A percentile compares a stretch with the other conserved stretches of the same genome.
phyloP scores from a whole-genome alignment of 2,797 vertebrate genomes.

The Halcyon smyrnensis region DNA sequence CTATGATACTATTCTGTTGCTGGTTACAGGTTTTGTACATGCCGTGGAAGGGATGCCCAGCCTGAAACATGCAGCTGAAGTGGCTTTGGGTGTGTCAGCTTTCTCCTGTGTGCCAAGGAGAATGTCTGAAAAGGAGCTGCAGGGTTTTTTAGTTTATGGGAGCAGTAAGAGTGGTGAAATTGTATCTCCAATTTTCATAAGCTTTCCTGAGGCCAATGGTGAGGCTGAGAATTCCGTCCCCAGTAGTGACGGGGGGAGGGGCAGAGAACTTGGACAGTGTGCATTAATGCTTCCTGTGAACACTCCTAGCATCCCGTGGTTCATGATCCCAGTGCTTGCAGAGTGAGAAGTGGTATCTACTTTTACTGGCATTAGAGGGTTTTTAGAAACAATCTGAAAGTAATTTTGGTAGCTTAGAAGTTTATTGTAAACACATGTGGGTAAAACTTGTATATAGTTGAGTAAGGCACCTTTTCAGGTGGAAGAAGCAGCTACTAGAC shows the following conservation, averaged over 20 bases:
- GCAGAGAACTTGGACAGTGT: background rate
- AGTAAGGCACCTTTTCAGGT: background rate
- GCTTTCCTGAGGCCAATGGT: background rate
- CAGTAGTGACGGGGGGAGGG: background rate
- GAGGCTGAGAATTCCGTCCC: background rate
- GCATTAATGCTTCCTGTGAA: background rate
- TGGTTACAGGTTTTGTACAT: background rate
- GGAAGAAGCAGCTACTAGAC: background rate
- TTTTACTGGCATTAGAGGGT: background rate
- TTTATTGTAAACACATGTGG: background rate
- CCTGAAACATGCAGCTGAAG: background rate
- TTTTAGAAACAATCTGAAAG: background rate
- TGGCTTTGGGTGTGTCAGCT: background rate
- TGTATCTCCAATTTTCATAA: background rate
- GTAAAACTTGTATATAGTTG: background rate
- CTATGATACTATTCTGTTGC: background rate
- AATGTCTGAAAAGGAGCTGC: background rate
- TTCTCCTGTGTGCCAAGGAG: background rate
- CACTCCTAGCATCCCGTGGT: background rate
- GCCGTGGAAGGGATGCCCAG: background rate
- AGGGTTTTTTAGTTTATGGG: background rate
- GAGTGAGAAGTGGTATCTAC: background rate
- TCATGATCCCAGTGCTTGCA: background rate
- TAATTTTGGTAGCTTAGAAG: background rate
- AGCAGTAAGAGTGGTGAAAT: background rate